phyloP scores from a whole-genome alignment of 2,113 vertebrate species.

The Ictalurus punctatus region DNA sequence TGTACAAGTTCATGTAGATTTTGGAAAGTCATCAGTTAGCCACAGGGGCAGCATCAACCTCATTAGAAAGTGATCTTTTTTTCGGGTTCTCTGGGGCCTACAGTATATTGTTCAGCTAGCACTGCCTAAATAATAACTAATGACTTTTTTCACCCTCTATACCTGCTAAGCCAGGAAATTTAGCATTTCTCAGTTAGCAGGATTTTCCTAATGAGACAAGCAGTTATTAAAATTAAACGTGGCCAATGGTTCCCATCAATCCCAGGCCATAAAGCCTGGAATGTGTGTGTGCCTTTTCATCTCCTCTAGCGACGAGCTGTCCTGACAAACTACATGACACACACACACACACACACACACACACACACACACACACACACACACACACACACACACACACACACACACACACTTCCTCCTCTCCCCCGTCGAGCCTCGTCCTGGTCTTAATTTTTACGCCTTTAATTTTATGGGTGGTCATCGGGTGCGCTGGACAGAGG shows the following conservation, averaged over 20 bases:
- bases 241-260: conserved; percentile 71
- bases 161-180: not conserved
- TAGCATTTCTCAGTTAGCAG: conserved; percentile 58
- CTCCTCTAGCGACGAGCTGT: conserved; percentile 78
- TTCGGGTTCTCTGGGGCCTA: not conserved
- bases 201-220: conserved; percentile 73
- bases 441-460: conserved; percentile 58
- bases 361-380: conserved; percentile 22
- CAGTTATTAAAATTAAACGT: conserved; percentile 69
- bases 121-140: not conserved
- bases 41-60: not conserved
- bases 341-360: no score
- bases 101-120: not conserved
- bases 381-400: conserved; percentile 19
- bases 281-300: conserved; percentile 72
- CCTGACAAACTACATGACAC: conserved; percentile 77
- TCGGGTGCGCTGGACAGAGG: conserved; percentile 69
- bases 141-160: not conserved
- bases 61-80: not conserved
- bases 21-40: not conserved
- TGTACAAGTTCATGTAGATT: not conserved
- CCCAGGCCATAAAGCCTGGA: conserved; percentile 72
- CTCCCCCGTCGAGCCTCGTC: conserved; percentile 72
- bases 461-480: conserved; percentile 72
- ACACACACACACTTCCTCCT: conserved; percentile 55